Evolutionary conservation across 2,888 invertebrate species (phyloP), one percentile per base, ranked within the genome.

Genomic region (Thymelicus sylvestris): DNA sequence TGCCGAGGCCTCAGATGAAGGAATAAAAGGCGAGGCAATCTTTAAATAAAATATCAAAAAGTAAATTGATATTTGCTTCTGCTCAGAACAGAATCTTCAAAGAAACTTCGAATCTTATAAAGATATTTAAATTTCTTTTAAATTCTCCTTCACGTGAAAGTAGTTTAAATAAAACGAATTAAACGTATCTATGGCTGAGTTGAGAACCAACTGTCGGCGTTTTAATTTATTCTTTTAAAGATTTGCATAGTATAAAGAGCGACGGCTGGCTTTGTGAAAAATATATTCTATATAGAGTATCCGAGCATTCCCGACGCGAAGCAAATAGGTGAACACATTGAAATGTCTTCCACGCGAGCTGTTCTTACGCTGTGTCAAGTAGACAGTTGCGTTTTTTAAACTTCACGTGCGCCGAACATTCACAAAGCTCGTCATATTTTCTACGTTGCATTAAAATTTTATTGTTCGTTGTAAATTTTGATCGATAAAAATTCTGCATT

Each of bases 241-340:
- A 71, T 71, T 70, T 70, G 70, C 65, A 66, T 65, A 41, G 59
- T 48, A 57, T 59, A 83, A 81, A 80, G 81, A 81, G 80, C 82
- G 83, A 83, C 79, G 81, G 82, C 81, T 81, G 80, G 81, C 82
- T 83, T 84, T 81, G 81, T 84, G 83, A 85, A 88, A 88, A 87
- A 88, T 88, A 82, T 86, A 87, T 86, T 88, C 78, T 75, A 75
- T 75, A 75, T 74, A 78, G 73, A 76, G 71, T 63, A 44, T 15
- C 75, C 74, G 73, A 72, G 69, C 62, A 74, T 66, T 57, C 57
- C 75, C 78, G 79, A 80, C 77, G 77, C 78, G 76, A 78, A 79
- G 84, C 80, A 81, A 82, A 80, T 81, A 83, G 80, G 80, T 81
- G 79, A 83, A 81, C 82, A 82, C 79, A 82, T 82, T 86, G 81